These are phyloP conservation scores for Platysternon megacephalum DNA, from an alignment of 2,113 vertebrate genomes.

Conservation along the genomic window DNA sequence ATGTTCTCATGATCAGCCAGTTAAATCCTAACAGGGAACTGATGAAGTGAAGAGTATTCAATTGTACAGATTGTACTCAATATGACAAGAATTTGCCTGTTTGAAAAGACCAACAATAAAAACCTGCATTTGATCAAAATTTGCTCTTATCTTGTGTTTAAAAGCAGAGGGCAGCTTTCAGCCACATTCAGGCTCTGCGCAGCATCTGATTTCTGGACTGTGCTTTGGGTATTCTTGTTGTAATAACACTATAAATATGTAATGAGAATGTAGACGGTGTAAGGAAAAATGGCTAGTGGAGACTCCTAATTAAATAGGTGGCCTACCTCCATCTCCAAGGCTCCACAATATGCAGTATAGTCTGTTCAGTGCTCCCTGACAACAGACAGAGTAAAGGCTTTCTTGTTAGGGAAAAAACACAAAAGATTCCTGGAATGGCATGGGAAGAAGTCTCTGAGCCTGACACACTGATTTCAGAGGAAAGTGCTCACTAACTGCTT, in stretches of 20 bases:
- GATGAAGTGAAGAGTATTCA: conserved; percentile 7
- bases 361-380: not conserved
- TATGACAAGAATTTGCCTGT: not conserved
- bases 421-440: not conserved
- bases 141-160: conserved; percentile 7
- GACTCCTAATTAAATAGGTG: not conserved
- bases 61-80: too few species aligned
- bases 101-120: not conserved
- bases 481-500: not conserved
- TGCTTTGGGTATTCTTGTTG: conserved; percentile 10
- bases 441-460: rapidly evolving
- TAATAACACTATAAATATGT: conserved; percentile 48
- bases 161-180: conserved; percentile 22
- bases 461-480: not conserved
- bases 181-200: conserved; percentile 26
- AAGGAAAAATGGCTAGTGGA: conserved; percentile 11
- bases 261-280: conserved; percentile 45
- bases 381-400: not conserved
- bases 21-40: conserved; percentile 1
- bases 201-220: not conserved
- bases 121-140: conserved; percentile 6
- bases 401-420: not conserved
- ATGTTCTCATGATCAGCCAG: not conserved
- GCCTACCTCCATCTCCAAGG: not conserved
- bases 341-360: not conserved